Percentiles rank a stretch among this genome's conserved stretches.
Evolutionary conservation across 2,888 invertebrate genomes (phyloP).

Genomic region (Oxytorus armatus): DNA sequence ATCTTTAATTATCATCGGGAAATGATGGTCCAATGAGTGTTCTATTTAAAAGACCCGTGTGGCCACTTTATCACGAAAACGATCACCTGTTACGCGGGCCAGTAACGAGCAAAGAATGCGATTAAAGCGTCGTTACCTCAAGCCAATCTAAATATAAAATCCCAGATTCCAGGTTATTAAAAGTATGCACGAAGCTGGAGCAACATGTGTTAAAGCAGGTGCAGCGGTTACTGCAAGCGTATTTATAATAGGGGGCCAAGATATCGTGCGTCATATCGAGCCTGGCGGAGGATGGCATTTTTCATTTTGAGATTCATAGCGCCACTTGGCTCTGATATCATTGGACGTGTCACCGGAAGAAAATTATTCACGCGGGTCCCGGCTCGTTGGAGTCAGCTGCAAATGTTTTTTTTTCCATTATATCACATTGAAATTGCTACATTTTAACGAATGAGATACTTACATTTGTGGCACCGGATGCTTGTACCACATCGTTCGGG

Average conservation of each 20-base stretch:
- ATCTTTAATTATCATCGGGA: neutral
- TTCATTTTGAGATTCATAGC: slow-evolving; percentile 58
- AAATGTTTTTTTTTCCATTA: slow-evolving; percentile 66
- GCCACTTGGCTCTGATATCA: slow-evolving; percentile 74
- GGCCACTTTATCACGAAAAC: slow-evolving; percentile 16
- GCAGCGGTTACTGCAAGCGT: too few relatives aligned
- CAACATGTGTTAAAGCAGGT: slow-evolving; percentile 77
- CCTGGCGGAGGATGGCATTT: slow-evolving; percentile 48
- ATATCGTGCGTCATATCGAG: slow-evolving; percentile 67
- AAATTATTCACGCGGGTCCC: slow-evolving; percentile 71
- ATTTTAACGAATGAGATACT: too few relatives aligned
- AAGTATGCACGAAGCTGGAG: slow-evolving; percentile 79
- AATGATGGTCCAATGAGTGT: slow-evolving; percentile 10
- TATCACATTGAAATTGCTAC: too few relatives aligned
- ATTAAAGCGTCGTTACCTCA: slow-evolving; percentile 47
- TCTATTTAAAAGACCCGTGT: slow-evolving; percentile 5
- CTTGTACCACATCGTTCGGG: too few relatives aligned
- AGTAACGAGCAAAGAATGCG: slow-evolving; percentile 46
- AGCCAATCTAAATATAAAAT: slow-evolving; percentile 80
- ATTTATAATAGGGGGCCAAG: slow-evolving; percentile 78
- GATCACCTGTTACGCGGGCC: slow-evolving; percentile 53
- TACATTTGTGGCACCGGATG: too few relatives aligned
- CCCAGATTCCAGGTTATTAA: slow-evolving; percentile 83
- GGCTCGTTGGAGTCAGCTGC: slow-evolving; percentile 66
- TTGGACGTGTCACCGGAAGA: slow-evolving; percentile 71